phyloP scores from a whole-genome alignment of 2,888 invertebrate species.

The Augochlorella aurata region DNA sequence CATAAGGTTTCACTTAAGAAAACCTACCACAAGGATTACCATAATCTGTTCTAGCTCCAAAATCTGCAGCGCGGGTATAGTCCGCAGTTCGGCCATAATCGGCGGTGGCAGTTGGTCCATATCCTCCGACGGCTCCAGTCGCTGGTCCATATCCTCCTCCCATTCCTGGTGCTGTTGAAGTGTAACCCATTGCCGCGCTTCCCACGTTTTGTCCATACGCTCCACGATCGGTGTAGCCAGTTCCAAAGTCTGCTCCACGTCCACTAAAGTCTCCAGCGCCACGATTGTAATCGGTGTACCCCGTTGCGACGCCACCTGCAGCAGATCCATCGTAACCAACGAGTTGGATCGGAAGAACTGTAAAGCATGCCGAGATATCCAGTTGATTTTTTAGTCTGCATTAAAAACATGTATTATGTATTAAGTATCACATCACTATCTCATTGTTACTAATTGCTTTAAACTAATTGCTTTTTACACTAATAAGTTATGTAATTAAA shows the following conservation, averaged over 20 bases:
- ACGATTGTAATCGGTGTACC: constrained; percentile 79
- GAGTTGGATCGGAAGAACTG: constrained; percentile 77
- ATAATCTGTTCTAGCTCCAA: constrained; percentile 78
- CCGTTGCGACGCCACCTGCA: constrained; percentile 77
- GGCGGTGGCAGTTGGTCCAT: constrained; percentile 77
- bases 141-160: constrained; percentile 79
- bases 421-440: constrained; percentile 56
- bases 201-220: constrained; percentile 79
- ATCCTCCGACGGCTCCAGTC: constrained; percentile 77
- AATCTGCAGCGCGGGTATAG: constrained; percentile 77
- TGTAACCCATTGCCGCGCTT: constrained; percentile 78
- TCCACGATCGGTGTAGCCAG: constrained; percentile 79
- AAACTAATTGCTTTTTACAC: not conserved
- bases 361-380: constrained; percentile 68
- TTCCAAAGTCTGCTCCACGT: constrained; percentile 77
- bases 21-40: constrained; percentile 70
- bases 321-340: constrained; percentile 77
- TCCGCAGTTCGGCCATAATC: constrained; percentile 78
- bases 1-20: not conserved
- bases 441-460: constrained; percentile 41
- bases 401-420: constrained; percentile 36
- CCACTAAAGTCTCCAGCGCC: constrained; percentile 79
- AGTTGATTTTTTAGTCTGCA: constrained; percentile 67
- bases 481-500: not conserved
- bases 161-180: constrained; percentile 77